Conservation (phyloP, 1,140 invertebrate species). For the Archivesica marissinica region DNA sequence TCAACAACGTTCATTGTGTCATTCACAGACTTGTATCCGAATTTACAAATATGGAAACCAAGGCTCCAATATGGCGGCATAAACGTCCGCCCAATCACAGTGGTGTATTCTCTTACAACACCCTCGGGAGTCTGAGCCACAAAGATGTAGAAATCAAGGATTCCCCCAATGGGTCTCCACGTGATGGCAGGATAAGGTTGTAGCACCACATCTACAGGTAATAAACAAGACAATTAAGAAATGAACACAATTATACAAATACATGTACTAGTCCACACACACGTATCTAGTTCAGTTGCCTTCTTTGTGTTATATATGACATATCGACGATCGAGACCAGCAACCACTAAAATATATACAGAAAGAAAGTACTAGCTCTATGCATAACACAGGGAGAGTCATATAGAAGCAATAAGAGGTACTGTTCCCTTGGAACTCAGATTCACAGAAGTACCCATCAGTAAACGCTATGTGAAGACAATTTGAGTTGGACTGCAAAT, state of each 20-base stretch:
- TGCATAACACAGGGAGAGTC: no score
- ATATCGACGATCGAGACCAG: no score
- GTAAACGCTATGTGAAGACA: no score
- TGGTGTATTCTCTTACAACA: slow-evolving; percentile 88
- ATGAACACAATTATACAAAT: no score
- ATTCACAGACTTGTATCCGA: slow-evolving; percentile 78
- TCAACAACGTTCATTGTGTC: slow-evolving; percentile 85
- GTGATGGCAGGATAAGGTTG: slow-evolving; percentile 84
- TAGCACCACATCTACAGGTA: slow-evolving; percentile 90
- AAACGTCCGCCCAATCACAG: slow-evolving; percentile 90
- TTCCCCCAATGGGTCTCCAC: slow-evolving; percentile 80
- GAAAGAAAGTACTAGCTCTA: no score
- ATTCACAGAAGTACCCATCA: no score
- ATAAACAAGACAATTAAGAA: not conserved
- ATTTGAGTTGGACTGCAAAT: no score
- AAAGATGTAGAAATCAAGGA: slow-evolving; percentile 81
- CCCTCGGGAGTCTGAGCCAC: slow-evolving; percentile 87
- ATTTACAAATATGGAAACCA: slow-evolving; percentile 93
- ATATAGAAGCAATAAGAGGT: no score
- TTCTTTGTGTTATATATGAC: no score
- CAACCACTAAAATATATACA: no score
- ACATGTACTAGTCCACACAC: not conserved
- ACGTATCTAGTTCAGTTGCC: no score
- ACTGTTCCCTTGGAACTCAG: no score
- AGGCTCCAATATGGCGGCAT: slow-evolving; percentile 95